A percentile compares a stretch with the other conserved stretches of the same genome.
phyloP scores from a whole-genome alignment of 2,113 vertebrate genomes.

The Ceuthmochares aereus region DNA sequence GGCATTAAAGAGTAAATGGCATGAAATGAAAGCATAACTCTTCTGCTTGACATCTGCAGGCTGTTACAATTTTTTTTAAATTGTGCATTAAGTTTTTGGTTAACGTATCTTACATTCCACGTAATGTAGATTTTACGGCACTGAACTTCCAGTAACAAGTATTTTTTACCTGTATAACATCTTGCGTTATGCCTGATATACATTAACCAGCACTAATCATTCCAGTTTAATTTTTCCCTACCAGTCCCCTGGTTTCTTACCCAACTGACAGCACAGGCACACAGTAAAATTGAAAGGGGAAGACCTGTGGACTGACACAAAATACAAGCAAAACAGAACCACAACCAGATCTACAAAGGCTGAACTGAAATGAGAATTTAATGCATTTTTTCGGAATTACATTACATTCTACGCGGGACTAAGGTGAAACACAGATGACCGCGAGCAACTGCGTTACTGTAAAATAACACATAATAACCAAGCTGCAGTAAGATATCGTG shows the following conservation, averaged over 20 bases:
- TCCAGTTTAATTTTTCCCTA: background rate
- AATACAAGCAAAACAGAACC: background rate
- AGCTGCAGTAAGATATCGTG: background rate
- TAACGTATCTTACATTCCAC: background rate
- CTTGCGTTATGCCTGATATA: background rate
- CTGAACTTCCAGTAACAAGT: background rate
- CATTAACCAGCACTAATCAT: background rate
- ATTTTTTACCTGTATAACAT: background rate
- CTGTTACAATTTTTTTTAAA: background rate
- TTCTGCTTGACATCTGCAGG: background rate
- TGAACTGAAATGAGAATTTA: background rate
- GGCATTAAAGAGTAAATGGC: background rate
- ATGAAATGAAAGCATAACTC: background rate
- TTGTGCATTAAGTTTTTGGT: background rate
- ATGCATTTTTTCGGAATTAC: background rate
- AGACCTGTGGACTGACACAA: background rate
- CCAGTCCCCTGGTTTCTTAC: background rate
- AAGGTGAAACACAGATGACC: background rate
- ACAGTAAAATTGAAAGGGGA: background rate
- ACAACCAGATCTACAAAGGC: background rate
- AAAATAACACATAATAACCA: conserved; percentile 19
- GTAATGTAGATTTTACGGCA: conserved; percentile 5
- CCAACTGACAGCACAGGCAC: background rate
- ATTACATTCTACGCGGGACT: background rate
- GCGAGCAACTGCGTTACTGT: background rate